Evolutionary conservation across 2,797 vertebrate species (phyloP).

Genomic region (Stomatorhinus walkeri): DNA sequence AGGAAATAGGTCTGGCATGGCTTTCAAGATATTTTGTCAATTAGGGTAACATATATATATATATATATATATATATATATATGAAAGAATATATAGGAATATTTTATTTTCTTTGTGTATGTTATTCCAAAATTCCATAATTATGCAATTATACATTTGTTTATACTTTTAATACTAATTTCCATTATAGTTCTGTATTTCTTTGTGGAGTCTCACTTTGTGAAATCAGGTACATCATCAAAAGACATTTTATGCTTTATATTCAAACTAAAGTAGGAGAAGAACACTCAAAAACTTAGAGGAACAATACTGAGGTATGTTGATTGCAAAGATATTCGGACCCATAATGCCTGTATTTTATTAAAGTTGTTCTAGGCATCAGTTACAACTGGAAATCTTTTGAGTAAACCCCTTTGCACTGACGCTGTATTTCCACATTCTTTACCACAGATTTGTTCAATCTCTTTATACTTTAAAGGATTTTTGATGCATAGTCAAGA

Average conservation of each 20-base stretch:
- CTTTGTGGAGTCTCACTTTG: background rate
- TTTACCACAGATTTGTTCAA: background rate
- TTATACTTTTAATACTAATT: background rate
- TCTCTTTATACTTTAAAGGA: background rate
- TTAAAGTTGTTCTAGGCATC: background rate
- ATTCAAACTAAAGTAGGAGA: background rate
- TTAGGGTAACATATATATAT: background rate
- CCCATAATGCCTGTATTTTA: background rate
- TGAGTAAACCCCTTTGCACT: background rate
- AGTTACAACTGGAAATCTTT: background rate
- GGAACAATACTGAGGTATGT: background rate
- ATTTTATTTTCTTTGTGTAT: background rate
- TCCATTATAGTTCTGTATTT: background rate
- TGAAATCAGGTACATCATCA: background rate
- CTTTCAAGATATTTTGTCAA: background rate
- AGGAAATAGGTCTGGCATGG: background rate
- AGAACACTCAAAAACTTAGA: background rate
- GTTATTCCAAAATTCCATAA: background rate
- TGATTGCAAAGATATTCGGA: background rate
- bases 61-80: background rate
- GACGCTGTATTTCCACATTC: background rate
- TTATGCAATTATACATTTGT: background rate
- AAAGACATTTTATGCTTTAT: background rate
- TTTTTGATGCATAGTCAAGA: background rate
- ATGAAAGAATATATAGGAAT: too few species aligned